phyloP scores from a whole-genome alignment of 2,113 vertebrate genomes.

The Rhadina sibilatrix region DNA sequence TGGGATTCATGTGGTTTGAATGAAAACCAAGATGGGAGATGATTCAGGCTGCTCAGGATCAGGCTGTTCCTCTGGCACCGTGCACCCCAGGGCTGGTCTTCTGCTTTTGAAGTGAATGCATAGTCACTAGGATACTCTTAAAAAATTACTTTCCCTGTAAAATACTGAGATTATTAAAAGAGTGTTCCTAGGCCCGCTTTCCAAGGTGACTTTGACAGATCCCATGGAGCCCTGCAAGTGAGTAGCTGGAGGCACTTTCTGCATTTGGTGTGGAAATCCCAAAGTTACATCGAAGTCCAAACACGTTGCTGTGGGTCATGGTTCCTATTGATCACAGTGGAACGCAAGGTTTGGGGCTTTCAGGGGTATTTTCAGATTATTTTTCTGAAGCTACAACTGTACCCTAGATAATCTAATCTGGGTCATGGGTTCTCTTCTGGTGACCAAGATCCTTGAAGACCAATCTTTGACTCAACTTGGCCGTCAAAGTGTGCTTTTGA shows the following conservation, averaged over 20 bases:
- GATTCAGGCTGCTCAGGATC: not conserved
- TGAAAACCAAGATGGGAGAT: not conserved
- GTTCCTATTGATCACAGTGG: not conserved
- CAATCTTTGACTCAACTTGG: not conserved
- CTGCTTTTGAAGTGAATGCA: not conserved
- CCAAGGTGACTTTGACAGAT: not conserved
- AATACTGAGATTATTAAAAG: not conserved
- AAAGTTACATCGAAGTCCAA: not conserved
- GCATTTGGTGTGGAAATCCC: not conserved
- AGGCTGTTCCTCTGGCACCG: not conserved
- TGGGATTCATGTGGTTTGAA: not conserved
- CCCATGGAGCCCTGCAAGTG: not conserved
- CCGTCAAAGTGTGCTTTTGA: not conserved
- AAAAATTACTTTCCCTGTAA: not conserved
- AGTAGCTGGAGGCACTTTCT: not conserved
- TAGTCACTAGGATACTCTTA: not conserved
- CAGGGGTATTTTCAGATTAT: not conserved
- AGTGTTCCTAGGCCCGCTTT: not conserved
- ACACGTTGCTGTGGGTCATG: accelerated
- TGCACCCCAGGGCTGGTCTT: not conserved
- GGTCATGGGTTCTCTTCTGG: not conserved
- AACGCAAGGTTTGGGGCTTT: not conserved
- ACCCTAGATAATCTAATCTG: not conserved
- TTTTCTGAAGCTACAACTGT: not conserved
- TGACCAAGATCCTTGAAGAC: not conserved